These are phyloP conservation scores for Ametastegia equiseti DNA, from an alignment of 2,888 invertebrate genomes.

Conservation along the genomic window DNA sequence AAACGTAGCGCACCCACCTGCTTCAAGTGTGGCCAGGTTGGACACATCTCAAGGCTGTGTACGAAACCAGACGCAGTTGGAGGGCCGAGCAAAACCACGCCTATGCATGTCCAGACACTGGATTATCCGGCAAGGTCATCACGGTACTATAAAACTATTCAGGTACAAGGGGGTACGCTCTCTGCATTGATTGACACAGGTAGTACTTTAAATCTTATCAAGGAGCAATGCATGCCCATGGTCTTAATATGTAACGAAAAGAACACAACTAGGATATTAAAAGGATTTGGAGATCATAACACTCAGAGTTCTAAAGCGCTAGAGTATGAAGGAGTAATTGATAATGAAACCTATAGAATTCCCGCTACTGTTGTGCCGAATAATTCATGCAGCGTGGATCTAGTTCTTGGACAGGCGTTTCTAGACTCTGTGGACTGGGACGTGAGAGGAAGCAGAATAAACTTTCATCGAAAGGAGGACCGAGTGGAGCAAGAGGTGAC, in stretches of 20 bases:
- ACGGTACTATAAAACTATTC: not conserved
- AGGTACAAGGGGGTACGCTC: not conserved
- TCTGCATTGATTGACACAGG: conserved; percentile 24
- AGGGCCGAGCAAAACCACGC: not conserved
- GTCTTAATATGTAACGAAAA: not conserved
- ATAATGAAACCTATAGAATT: not conserved
- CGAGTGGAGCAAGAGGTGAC: not conserved
- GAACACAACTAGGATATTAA: not conserved
- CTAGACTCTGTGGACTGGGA: conserved; percentile 23
- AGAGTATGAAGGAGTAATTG: not conserved
- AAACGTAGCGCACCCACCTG: not conserved
- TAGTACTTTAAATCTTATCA: conserved; percentile 15
- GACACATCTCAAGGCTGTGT: conserved; percentile 33
- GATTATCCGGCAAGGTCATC: not conserved
- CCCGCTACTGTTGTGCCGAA: conserved; percentile 21
- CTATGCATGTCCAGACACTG: not conserved
- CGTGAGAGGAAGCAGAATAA: not conserved
- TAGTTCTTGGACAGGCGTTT: conserved; percentile 18
- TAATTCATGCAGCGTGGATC: not conserved
- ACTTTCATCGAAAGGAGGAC: not conserved
- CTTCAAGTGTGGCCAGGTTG: conserved; percentile 22
- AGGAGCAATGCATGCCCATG: not conserved
- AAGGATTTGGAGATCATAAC: not conserved
- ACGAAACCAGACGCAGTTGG: not conserved
- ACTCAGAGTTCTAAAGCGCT: not conserved